A percentile compares a stretch with the other conserved stretches of the same genome.
phyloP scores from a whole-genome alignment of 2,113 vertebrate genomes.

The Gadus macrocephalus region DNA sequence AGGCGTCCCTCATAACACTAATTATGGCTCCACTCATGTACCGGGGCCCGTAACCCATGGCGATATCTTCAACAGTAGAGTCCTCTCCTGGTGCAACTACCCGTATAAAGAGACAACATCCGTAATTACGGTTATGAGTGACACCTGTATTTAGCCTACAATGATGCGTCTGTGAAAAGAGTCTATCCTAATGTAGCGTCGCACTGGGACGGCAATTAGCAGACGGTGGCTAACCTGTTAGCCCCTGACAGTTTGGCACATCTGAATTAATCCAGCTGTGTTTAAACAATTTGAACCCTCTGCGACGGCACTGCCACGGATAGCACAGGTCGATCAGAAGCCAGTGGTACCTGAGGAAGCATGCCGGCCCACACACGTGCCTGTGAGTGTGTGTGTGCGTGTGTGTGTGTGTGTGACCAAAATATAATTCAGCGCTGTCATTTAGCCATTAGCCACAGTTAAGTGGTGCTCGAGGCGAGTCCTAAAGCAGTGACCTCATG shows the following conservation, averaged over 20 bases:
- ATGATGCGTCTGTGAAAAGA: no score
- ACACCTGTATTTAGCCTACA: background rate
- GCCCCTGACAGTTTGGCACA: slow-evolving; percentile 37
- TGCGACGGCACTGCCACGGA: slow-evolving; percentile 21
- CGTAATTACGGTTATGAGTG: no score
- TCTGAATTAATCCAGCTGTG: slow-evolving; percentile 41
- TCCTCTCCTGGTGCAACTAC: no score
- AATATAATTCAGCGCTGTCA: slow-evolving; percentile 13
- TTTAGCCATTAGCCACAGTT: slow-evolving; percentile 27
- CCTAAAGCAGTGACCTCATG: slow-evolving; percentile 18
- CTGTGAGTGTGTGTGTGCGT: slow-evolving; percentile 13
- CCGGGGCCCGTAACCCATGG: no score
- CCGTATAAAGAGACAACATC: no score
- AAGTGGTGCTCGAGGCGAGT: slow-evolving; percentile 7
- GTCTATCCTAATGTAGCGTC: background rate
- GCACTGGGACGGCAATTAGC: slow-evolving; percentile 11
- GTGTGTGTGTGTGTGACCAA: slow-evolving; percentile 20
- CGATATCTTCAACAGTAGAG: no score
- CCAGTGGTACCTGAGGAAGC: slow-evolving; percentile 13
- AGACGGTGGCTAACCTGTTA: slow-evolving; percentile 45
- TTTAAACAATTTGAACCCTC: slow-evolving; percentile 30
- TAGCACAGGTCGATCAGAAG: slow-evolving; percentile 50
- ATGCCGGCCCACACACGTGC: background rate
- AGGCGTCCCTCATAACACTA: no score
- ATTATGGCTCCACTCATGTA: no score